These are phyloP conservation scores for Podotricha telesiphe DNA, from an alignment of 2,888 invertebrate species.

Conservation along the genomic window DNA sequence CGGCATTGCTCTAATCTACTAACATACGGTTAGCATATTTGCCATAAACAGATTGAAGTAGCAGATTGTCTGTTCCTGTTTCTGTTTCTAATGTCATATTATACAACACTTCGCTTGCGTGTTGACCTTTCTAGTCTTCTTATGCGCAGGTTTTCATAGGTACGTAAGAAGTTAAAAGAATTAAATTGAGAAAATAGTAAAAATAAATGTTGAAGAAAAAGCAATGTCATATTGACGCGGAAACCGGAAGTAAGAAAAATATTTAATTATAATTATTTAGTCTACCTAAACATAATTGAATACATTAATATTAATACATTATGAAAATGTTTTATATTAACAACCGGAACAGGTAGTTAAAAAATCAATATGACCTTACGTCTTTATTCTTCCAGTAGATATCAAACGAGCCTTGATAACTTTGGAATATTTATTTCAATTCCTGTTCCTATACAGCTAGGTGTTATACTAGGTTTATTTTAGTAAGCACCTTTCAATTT, in stretches of 20 bases:
- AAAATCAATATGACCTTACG: slow-evolving; percentile 36
- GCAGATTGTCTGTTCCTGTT: slow-evolving; percentile 20
- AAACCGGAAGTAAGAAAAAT: background rate
- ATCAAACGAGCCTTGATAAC: slow-evolving; percentile 29
- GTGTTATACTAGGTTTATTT: background rate
- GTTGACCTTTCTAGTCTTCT: slow-evolving; percentile 36
- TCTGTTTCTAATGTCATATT: slow-evolving; percentile 34
- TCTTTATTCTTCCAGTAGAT: slow-evolving; percentile 31
- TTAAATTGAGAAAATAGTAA: background rate
- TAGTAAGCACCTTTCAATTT: background rate
- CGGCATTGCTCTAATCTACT: slow-evolving; percentile 3
- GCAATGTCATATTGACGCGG: background rate
- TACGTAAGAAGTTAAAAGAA: slow-evolving; percentile 20
- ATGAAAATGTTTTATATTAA: slow-evolving; percentile 1
- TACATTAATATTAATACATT: too few species aligned
- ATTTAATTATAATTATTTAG: background rate
- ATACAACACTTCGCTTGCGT: slow-evolving; percentile 35
- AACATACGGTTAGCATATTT: background rate
- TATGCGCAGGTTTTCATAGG: slow-evolving; percentile 35
- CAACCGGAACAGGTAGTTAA: slow-evolving; percentile 39
- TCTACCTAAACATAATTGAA: background rate
- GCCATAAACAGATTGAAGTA: slow-evolving; percentile 6
- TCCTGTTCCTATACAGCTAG: slow-evolving; percentile 10
- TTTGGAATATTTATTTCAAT: background rate
- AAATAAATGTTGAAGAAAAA: background rate